These are phyloP conservation scores for Atherinosoma microstoma DNA, from an alignment of 2,797 vertebrate species.

Conservation along the genomic window DNA sequence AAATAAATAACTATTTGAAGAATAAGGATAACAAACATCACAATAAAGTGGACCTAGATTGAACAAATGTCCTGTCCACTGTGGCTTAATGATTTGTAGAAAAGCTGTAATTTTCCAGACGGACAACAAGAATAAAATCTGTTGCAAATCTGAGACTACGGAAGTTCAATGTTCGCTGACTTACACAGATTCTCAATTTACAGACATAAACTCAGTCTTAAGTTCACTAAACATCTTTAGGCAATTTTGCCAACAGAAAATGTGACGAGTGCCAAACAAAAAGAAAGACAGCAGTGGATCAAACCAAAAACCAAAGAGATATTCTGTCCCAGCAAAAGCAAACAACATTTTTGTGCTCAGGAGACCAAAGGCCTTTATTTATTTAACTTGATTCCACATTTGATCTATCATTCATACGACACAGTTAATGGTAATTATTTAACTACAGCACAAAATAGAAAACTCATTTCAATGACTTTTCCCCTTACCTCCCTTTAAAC, in stretches of 20 bases:
- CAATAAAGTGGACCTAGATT: conserved; percentile 33
- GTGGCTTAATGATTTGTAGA: conserved; percentile 47
- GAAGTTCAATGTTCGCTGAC: conserved; percentile 57
- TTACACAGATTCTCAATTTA: conserved; percentile 47
- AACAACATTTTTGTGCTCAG: conserved; percentile 4
- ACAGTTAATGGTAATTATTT: conserved; percentile 10
- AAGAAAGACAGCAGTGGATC: neutral
- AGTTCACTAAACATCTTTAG: conserved; percentile 23
- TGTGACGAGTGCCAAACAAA: conserved; percentile 15
- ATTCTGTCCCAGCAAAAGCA: conserved; percentile 1
- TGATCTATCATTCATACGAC: neutral
- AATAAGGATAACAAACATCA: neutral
- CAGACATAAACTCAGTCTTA: conserved; percentile 30
- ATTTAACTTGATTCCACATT: neutral
- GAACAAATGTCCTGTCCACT: conserved; percentile 37
- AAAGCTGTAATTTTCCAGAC: conserved; percentile 53
- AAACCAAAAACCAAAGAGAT: neutral
- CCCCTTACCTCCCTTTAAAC: conserved; percentile 19
- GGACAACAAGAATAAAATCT: conserved; percentile 60
- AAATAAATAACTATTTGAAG: neutral
- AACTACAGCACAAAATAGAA: conserved; percentile 9
- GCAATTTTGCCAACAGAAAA: conserved; percentile 37
- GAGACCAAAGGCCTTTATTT: conserved; percentile 3
- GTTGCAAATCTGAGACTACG: conserved; percentile 38
- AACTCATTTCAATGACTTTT: conserved; percentile 21